These are phyloP conservation scores for Macrophya annulata DNA, from an alignment of 2,888 invertebrate genomes.

Conservation along the genomic window DNA sequence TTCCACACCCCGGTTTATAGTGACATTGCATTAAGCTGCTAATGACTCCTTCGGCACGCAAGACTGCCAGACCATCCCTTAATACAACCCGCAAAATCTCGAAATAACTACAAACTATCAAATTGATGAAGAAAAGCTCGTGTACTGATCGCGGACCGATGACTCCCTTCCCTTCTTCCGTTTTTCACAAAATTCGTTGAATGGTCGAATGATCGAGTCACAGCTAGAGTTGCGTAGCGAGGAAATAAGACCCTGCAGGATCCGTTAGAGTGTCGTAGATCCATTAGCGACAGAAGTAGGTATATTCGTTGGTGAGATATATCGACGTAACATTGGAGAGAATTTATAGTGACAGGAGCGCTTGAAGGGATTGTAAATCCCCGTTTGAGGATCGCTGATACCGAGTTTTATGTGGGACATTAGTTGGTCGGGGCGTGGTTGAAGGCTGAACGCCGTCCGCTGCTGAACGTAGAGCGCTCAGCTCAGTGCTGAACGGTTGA, in stretches of 20 bases:
- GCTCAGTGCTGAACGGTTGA: conserved; percentile 29
- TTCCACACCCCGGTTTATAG: not conserved
- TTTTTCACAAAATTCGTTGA: not conserved
- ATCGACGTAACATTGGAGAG: conserved; percentile 77
- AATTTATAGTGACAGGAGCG: conserved; percentile 78
- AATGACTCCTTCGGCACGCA: conserved; percentile 35
- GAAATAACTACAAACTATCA: not conserved
- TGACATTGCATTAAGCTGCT: conserved; percentile 32
- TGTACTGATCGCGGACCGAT: not conserved
- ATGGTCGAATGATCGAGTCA: not conserved
- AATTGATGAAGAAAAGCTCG: not conserved
- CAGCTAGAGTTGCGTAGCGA: not conserved
- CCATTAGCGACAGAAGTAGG: conserved; percentile 79
- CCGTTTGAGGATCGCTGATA: conserved; percentile 80
- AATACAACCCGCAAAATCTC: not conserved
- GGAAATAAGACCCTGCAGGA: conserved; percentile 5
- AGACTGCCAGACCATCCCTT: not conserved
- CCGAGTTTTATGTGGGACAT: conserved; percentile 80
- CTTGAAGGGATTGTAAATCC: conserved; percentile 80
- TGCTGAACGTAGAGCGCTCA: conserved; percentile 28
- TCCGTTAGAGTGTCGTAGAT: conserved; percentile 68
- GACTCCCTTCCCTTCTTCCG: not conserved
- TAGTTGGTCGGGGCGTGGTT: conserved; percentile 78
- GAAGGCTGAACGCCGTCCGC: conserved; percentile 21
- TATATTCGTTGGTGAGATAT: conserved; percentile 76